phyloP scores from a whole-genome alignment of 2,888 invertebrate genomes.

The Drosophila koepferae region DNA sequence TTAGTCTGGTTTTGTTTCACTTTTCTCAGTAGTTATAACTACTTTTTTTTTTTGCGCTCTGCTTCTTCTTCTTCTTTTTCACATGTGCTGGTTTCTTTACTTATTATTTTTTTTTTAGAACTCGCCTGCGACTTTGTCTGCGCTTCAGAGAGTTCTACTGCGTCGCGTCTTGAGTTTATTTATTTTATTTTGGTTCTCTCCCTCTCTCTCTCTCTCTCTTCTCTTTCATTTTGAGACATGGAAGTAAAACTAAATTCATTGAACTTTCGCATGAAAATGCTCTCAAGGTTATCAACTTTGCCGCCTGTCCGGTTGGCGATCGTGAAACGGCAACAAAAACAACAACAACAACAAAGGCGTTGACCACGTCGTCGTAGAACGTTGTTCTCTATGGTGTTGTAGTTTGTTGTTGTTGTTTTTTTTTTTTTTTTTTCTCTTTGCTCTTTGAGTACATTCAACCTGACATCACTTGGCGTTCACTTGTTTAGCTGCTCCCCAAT shows the following conservation, averaged over 20 bases:
- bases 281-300: slow-evolving; percentile 84
- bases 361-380: slow-evolving; percentile 36
- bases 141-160: slow-evolving; percentile 41
- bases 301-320: slow-evolving; percentile 70
- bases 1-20: slow-evolving; percentile 82
- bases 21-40: slow-evolving; percentile 69
- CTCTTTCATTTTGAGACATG: slow-evolving; percentile 72
- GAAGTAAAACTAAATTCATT: slow-evolving; percentile 84
- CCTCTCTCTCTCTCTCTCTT: slow-evolving; percentile 13
- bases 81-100: slow-evolving; percentile 60
- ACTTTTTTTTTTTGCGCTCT: slow-evolving; percentile 48
- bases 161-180: slow-evolving; percentile 16
- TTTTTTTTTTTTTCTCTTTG: slow-evolving; percentile 29
- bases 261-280: slow-evolving; percentile 84
- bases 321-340: slow-evolving; percentile 41
- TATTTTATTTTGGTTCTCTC: slow-evolving; percentile 13
- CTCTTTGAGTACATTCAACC: slow-evolving; percentile 70
- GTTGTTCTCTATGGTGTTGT: slow-evolving; percentile 61
- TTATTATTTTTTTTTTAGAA: slow-evolving; percentile 40
- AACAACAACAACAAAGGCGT: slow-evolving; percentile 30
- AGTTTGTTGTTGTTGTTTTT: slow-evolving; percentile 55
- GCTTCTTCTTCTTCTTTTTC: slow-evolving; percentile 28
- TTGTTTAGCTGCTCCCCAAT: slow-evolving; percentile 43
- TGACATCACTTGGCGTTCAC: slow-evolving; percentile 51
- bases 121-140: slow-evolving; percentile 57